These are phyloP conservation scores for Spheniscus humboldti DNA, from an alignment of 2,797 vertebrate species.

Conservation along the genomic window DNA sequence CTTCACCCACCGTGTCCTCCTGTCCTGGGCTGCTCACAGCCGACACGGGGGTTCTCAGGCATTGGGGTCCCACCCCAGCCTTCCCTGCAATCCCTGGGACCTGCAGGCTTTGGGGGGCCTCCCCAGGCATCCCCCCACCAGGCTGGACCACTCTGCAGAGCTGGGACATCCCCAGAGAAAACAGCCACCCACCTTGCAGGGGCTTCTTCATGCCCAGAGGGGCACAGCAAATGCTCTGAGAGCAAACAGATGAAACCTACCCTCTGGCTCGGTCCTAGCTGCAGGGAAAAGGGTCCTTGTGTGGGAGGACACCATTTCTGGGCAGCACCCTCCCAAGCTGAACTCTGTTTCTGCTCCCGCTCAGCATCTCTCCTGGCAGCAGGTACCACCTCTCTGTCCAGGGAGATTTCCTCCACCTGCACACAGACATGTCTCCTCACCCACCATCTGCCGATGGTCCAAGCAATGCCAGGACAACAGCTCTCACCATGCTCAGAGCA, in stretches of 20 bases:
- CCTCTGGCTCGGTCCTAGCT: accelerated
- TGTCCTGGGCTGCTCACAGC: neutral
- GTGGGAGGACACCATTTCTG: neutral
- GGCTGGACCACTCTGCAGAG: neutral
- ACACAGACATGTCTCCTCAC: neutral
- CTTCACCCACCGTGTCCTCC: accelerated
- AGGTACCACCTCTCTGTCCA: neutral
- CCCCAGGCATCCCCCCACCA: neutral
- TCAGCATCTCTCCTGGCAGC: neutral
- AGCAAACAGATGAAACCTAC: neutral
- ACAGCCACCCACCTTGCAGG: neutral
- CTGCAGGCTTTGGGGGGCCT: neutral
- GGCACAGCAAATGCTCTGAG: neutral
- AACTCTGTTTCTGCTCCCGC: neutral
- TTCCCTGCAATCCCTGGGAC: neutral
- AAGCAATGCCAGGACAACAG: neutral
- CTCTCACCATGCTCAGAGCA: neutral
- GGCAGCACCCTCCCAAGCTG: neutral
- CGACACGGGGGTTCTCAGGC: accelerated
- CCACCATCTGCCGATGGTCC: accelerated
- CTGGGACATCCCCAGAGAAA: neutral
- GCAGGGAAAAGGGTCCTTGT: neutral
- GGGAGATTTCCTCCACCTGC: neutral
- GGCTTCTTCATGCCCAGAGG: neutral
- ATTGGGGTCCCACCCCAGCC: neutral